These are phyloP conservation scores for Callosobruchus maculatus DNA, from an alignment of 2,888 invertebrate genomes.

Conservation along the genomic window DNA sequence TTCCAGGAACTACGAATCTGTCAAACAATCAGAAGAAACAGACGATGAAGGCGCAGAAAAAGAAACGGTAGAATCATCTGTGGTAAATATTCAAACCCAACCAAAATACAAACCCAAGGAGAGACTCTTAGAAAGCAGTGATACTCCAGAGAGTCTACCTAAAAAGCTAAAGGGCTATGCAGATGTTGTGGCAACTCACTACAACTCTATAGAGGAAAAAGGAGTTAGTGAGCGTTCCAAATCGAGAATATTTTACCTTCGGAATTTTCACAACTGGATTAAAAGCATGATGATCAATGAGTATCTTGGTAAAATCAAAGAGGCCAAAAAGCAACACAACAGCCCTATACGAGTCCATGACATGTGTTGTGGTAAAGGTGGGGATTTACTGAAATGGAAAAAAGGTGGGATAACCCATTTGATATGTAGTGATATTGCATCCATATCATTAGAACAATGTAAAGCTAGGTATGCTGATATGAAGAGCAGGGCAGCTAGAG, in stretches of 20 bases:
- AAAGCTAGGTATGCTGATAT: constrained; percentile 77
- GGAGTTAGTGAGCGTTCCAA: constrained; percentile 76
- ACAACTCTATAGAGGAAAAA: constrained; percentile 83
- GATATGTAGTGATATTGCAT: constrained; percentile 91
- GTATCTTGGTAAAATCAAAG: constrained; percentile 65
- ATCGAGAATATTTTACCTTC: constrained; percentile 87
- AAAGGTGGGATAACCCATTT: constrained; percentile 77
- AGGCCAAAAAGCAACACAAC: constrained; percentile 62
- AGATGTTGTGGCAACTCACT: constrained; percentile 82
- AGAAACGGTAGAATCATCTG: not conserved
- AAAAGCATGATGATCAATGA: constrained; percentile 93
- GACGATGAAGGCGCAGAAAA: constrained; percentile 9
- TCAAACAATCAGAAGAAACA: constrained; percentile 13
- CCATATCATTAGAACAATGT: constrained; percentile 88
- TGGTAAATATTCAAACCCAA: not conserved
- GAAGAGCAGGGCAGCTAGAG: constrained; percentile 38
- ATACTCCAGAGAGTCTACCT: constrained; percentile 8
- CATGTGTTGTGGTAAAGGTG: constrained; percentile 98
- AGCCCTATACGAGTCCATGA: constrained; percentile 75
- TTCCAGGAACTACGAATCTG: constrained; percentile 36
- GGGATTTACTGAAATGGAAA: constrained; percentile 95
- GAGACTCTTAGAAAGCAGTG: constrained; percentile 5
- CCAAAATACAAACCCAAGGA: not conserved
- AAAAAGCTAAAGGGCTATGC: constrained; percentile 48
- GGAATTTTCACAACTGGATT: constrained; percentile 99